These are phyloP conservation scores for Paracyclopina nana DNA, from an alignment of 1,140 invertebrate species.

Conservation along the genomic window DNA sequence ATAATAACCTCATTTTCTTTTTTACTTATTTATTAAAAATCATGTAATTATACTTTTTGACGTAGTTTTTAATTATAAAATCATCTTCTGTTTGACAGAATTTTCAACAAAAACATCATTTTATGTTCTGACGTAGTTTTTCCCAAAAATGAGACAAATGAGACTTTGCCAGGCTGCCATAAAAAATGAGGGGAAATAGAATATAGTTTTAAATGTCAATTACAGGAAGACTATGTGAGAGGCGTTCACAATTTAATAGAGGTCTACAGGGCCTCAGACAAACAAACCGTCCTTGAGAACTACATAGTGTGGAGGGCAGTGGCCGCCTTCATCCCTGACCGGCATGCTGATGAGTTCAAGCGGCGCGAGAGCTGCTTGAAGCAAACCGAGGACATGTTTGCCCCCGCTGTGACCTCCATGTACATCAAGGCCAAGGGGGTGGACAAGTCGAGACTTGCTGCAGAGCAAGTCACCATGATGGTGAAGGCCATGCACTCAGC, in stretches of 20 bases:
- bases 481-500: conserved; percentile 15
- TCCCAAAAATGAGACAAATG: too few species aligned
- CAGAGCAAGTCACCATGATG: conserved; percentile 13
- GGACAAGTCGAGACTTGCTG: neutral
- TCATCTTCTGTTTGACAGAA: too few species aligned
- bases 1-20: too few species aligned
- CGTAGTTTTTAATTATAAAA: too few species aligned
- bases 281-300: neutral
- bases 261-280: too few species aligned
- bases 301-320: conserved; percentile 10
- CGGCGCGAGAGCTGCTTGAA: conserved; percentile 4
- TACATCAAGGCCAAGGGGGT: conserved; percentile 12
- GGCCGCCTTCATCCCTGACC: conserved; percentile 8
- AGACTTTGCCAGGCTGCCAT: too few species aligned
- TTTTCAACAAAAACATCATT: too few species aligned
- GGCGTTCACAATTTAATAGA: neutral
- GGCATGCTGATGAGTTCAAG: neutral
- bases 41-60: too few species aligned
- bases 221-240: conserved; percentile 7
- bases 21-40: too few species aligned
- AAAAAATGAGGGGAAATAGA: too few species aligned
- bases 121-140: too few species aligned
- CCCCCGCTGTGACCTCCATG: conserved; percentile 11
- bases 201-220: too few species aligned
- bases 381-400: conserved; percentile 16